These are phyloP conservation scores for Gephyroberyx darwinii DNA, from an alignment of 2,797 vertebrate genomes.

Conservation along the genomic window DNA sequence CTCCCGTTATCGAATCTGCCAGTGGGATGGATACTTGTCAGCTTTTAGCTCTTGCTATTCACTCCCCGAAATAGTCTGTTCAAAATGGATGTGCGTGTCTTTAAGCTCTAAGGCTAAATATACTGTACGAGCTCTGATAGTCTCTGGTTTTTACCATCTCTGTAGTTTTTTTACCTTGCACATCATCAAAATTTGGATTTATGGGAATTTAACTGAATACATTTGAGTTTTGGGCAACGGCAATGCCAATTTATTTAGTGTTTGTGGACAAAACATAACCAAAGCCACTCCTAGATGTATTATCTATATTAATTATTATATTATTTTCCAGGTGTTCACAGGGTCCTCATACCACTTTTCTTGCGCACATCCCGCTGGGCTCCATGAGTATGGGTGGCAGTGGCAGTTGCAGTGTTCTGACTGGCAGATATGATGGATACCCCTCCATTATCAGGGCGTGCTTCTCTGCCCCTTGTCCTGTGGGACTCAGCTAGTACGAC, in stretches of 20 bases:
- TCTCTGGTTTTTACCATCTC: not conserved
- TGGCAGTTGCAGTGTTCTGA: conserved; percentile 49
- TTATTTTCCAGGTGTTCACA: conserved; percentile 46
- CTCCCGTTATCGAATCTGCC: conserved; percentile 20
- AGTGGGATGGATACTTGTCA: conserved; percentile 36
- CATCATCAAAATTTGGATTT: not conserved
- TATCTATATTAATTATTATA: not conserved
- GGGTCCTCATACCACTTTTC: conserved; percentile 16
- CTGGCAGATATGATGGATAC: conserved; percentile 74
- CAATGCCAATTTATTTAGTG: conserved; percentile 40
- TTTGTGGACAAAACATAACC: conserved; percentile 46
- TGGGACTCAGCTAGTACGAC: conserved; percentile 56
- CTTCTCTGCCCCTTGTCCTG: conserved; percentile 59
- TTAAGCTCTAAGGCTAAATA: conserved; percentile 14
- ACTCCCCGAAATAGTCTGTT: conserved; percentile 29
- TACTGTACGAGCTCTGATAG: not conserved
- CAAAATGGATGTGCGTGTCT: conserved; percentile 15
- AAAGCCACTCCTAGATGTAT: conserved; percentile 34
- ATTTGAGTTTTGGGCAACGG: not conserved
- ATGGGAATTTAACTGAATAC: not conserved
- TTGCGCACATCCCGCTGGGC: conserved; percentile 18
- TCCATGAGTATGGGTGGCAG: conserved; percentile 37
- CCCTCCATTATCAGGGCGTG: conserved; percentile 71
- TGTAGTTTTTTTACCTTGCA: not conserved
- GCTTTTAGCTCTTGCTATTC: conserved; percentile 22